These are phyloP conservation scores for Furnarius figulus DNA, from an alignment of 2,113 vertebrate species.

Conservation along the genomic window DNA sequence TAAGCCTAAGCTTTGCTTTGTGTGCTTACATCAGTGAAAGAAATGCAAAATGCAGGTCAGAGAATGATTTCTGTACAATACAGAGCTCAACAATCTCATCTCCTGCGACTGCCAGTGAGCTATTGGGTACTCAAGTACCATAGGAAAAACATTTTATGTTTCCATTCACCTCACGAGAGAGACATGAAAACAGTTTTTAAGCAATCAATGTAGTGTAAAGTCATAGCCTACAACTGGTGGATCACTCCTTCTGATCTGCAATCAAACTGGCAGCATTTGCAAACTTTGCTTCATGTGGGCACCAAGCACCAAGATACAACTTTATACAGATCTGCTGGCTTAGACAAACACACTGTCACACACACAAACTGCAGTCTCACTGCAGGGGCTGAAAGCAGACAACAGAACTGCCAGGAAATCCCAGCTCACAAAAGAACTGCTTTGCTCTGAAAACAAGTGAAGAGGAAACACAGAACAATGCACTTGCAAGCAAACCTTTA, in stretches of 20 bases:
- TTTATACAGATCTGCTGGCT: background rate
- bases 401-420: background rate
- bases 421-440: background rate
- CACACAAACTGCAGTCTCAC: background rate
- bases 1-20: slow-evolving; percentile 17
- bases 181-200: slow-evolving; percentile 40
- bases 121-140: slow-evolving; percentile 52
- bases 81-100: slow-evolving; percentile 3
- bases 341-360: background rate
- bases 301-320: background rate
- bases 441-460: background rate
- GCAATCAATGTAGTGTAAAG: slow-evolving; percentile 42
- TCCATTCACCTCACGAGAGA: slow-evolving; percentile 4
- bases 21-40: slow-evolving; percentile 43
- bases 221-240: background rate
- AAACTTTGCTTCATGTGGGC: background rate
- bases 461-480: slow-evolving; percentile 43
- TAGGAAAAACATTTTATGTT: slow-evolving; percentile 43
- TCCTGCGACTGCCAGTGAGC: background rate
- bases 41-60: slow-evolving; percentile 42
- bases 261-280: background rate
- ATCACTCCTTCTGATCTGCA: background rate
- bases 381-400: background rate
- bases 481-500: slow-evolving; percentile 62
- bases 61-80: slow-evolving; percentile 33